These are phyloP conservation scores for Agrypnia vestita DNA, from an alignment of 1,140 invertebrate species.

Conservation along the genomic window DNA sequence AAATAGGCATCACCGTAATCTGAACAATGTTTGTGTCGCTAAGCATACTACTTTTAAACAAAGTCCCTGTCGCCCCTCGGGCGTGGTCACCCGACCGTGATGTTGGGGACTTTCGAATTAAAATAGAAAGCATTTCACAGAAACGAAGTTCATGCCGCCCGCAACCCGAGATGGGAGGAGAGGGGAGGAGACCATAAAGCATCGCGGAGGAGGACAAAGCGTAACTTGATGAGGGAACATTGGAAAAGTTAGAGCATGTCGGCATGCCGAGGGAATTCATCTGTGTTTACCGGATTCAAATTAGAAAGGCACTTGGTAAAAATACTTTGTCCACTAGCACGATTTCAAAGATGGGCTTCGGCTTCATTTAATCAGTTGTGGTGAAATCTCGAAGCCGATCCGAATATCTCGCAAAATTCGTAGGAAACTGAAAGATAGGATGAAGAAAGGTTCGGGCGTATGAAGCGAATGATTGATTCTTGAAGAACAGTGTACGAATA, in stretches of 20 bases:
- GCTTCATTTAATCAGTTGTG: too few species aligned
- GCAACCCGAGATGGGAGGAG: background rate
- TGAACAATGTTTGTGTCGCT: too few species aligned
- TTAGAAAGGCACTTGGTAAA: background rate
- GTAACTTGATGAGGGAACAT: conserved; percentile 4
- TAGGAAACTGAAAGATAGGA: too few species aligned
- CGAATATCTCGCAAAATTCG: too few species aligned
- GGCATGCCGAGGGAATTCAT: background rate
- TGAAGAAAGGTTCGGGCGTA: too few species aligned
- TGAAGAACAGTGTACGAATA: too few species aligned
- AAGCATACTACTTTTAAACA: too few species aligned
- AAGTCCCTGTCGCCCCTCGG: background rate
- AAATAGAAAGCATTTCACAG: conserved; percentile 41
- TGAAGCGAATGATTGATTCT: too few species aligned
- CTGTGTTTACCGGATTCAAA: background rate
- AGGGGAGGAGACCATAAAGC: conserved; percentile 4
- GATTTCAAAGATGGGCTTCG: too few species aligned
- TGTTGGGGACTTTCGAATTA: conserved; percentile 23
- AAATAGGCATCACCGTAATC: too few species aligned
- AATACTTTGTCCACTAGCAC: background rate
- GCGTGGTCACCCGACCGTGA: conserved; percentile 33
- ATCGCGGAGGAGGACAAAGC: background rate
- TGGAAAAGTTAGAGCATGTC: background rate
- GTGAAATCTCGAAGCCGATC: too few species aligned
- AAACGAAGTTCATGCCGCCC: background rate